These are phyloP conservation scores for Urocolius indicus DNA, from an alignment of 2,113 vertebrate species.

Conservation along the genomic window DNA sequence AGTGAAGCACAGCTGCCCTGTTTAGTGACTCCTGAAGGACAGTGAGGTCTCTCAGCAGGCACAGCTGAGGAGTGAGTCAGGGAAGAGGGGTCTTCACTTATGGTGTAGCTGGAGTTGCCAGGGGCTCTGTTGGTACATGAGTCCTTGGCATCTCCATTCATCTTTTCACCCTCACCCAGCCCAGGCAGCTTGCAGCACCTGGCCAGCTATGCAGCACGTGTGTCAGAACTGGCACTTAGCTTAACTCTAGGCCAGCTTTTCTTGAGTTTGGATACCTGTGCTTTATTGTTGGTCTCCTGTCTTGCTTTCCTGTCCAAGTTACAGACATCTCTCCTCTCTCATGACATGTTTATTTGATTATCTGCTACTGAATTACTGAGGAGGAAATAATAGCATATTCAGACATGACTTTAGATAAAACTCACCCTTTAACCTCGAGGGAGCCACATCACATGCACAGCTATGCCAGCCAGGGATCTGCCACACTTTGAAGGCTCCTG, in stretches of 20 bases:
- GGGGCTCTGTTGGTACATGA: fast-evolving
- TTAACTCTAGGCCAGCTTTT: not conserved
- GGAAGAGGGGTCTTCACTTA: not conserved
- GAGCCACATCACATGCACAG: fast-evolving
- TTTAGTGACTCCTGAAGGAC: not conserved
- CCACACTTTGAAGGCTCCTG: not conserved
- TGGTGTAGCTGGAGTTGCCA: fast-evolving
- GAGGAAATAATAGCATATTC: not conserved
- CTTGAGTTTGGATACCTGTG: not conserved
- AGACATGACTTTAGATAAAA: not conserved
- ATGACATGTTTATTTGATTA: not conserved
- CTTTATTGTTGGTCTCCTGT: not conserved
- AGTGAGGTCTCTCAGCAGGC: not conserved
- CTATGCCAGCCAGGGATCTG: not conserved
- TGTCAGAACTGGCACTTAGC: not conserved
- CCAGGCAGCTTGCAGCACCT: fast-evolving
- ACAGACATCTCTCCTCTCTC: not conserved
- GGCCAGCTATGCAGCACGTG: fast-evolving
- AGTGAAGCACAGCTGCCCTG: not conserved
- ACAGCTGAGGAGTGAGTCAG: fast-evolving
- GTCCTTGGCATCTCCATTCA: not conserved
- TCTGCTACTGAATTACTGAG: not conserved
- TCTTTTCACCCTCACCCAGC: not conserved
- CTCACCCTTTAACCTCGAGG: not conserved
- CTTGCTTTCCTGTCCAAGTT: not conserved